phyloP scores from a whole-genome alignment of 2,888 invertebrate genomes.

The Aphrophora alni region DNA sequence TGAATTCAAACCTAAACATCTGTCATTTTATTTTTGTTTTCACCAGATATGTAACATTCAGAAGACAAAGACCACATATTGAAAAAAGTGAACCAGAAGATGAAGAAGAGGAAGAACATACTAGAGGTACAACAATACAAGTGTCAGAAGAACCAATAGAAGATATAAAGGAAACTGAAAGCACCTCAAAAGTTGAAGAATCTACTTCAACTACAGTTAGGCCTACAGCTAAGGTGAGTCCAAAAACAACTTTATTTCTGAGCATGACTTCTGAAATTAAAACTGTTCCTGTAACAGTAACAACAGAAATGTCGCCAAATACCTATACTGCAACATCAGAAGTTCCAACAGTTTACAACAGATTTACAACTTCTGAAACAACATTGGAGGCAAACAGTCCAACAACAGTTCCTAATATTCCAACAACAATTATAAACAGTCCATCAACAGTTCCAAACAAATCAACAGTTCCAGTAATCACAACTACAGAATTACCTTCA shows the following conservation, averaged over 20 bases:
- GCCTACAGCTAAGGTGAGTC: slow-evolving; percentile 49
- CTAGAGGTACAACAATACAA: slow-evolving; percentile 22
- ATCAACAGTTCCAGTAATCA: slow-evolving; percentile 17
- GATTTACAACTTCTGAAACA: slow-evolving; percentile 14
- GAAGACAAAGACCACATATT: slow-evolving; percentile 56
- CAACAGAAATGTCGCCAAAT: neutral
- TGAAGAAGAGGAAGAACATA: slow-evolving; percentile 21
- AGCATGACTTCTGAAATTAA: neutral
- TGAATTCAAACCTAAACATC: too few relatives aligned
- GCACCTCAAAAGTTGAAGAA: slow-evolving; percentile 41
- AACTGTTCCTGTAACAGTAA: neutral
- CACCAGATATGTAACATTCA: slow-evolving; percentile 58
- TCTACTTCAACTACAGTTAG: slow-evolving; percentile 42
- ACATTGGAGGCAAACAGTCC: slow-evolving; percentile 2
- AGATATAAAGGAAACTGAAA: slow-evolving; percentile 33
- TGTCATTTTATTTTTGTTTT: too few relatives aligned
- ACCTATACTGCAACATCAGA: slow-evolving; percentile 13
- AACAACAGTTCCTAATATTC: neutral
- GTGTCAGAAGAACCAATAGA: slow-evolving; percentile 40
- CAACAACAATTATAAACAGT: neutral
- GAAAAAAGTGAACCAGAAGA: slow-evolving; percentile 51
- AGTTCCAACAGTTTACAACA: neutral
- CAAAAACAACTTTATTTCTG: neutral
- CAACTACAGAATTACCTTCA: neutral
- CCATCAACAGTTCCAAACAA: slow-evolving; percentile 54